Percentiles rank a stretch among this genome's conserved stretches.
phyloP scores from a whole-genome alignment of 2,888 invertebrate species.

The Idaea dimidiata region DNA sequence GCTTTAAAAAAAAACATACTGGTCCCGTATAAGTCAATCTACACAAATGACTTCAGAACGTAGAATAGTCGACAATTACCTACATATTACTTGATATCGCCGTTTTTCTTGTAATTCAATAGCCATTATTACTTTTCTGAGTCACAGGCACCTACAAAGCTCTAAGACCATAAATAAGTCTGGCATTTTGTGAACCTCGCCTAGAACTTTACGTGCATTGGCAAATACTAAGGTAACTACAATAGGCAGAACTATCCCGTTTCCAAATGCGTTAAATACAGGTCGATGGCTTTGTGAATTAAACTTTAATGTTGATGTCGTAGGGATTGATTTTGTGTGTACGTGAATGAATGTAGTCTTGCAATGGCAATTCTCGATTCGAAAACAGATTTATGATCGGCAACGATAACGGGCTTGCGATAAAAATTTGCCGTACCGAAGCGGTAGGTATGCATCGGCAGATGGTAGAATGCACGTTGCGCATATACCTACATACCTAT shows the following conservation, averaged over 20 bases:
- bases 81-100: slow-evolving; percentile 6
- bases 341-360: slow-evolving; percentile 47
- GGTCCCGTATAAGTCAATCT: not conserved
- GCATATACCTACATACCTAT: not conserved
- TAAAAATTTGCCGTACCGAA: slow-evolving; percentile 74
- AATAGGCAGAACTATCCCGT: slow-evolving; percentile 69
- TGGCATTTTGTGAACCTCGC: slow-evolving; percentile 74
- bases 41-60: not conserved
- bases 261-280: slow-evolving; percentile 60
- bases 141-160: slow-evolving; percentile 36
- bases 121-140: slow-evolving; percentile 37
- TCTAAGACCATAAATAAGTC: slow-evolving; percentile 71
- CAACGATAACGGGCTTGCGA: slow-evolving; percentile 78
- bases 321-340: slow-evolving; percentile 51
- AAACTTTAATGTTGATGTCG: slow-evolving; percentile 53
- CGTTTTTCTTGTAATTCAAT: slow-evolving; percentile 28
- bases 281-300: slow-evolving; percentile 53
- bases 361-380: slow-evolving; percentile 74
- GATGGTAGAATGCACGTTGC: not conserved
- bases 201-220: slow-evolving; percentile 78
- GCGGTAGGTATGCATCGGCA: slow-evolving; percentile 34
- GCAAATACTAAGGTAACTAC: slow-evolving; percentile 69
- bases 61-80: not conserved
- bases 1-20: not conserved
- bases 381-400: slow-evolving; percentile 80